These are phyloP conservation scores for Microcebus ravelobensis DNA, from an alignment of 2,113 vertebrate species.

Conservation along the genomic window DNA sequence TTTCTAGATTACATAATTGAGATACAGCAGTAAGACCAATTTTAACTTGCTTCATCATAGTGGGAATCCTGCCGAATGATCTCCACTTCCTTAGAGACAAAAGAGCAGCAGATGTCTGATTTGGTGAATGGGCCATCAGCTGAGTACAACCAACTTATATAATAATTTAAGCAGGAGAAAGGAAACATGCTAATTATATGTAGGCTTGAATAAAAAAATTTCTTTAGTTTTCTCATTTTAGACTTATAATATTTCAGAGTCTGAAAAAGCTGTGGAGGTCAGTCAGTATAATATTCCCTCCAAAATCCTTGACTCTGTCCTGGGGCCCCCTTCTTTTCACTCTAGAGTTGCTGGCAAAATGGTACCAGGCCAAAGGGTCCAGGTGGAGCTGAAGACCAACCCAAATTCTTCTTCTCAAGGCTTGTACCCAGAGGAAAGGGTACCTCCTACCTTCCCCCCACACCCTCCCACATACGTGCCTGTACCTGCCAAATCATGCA, in stretches of 20 bases:
- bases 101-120: conserved; percentile 24
- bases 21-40: not conserved
- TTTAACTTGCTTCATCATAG: conserved; percentile 42
- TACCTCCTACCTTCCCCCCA: not conserved
- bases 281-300: not conserved
- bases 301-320: not conserved
- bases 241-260: not conserved
- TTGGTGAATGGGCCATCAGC: conserved; percentile 44
- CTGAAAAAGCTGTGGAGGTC: not conserved
- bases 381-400: not conserved
- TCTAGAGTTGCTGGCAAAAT: not conserved
- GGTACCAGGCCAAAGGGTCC: not conserved
- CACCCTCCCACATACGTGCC: too few relatives aligned
- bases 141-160: conserved; percentile 18
- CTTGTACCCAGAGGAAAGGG: not conserved
- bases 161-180: conserved; percentile 35
- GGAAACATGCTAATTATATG: not conserved
- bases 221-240: conserved; percentile 46
- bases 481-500: not conserved
- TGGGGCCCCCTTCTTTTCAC: not conserved
- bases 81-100: conserved; percentile 7
- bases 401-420: not conserved
- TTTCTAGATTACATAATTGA: conserved; percentile 21
- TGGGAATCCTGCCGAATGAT: conserved; percentile 22
- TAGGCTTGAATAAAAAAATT: not conserved